Base-by-base conservation (phyloP, 2,888 invertebrate species). In the Sphinx pinastri region DNA sequence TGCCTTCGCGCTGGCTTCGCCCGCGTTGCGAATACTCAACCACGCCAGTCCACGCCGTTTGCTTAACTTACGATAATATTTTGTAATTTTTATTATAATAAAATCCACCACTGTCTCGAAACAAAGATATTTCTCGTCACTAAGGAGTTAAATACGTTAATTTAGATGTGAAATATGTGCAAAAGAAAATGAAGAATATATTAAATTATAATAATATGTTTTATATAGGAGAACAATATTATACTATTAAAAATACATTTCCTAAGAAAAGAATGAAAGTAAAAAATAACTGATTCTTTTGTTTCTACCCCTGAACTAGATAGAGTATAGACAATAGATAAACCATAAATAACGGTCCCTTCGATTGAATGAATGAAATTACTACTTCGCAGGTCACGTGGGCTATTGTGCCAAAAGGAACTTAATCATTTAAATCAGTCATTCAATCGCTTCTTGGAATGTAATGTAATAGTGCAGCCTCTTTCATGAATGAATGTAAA, bases 401-500 rank as follows among this genome's bases (percentile, higher is more conserved):
- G 84, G 83, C 89, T 89, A 90, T 90, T 90, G 89, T 90, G 86
- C 85, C 85, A 81, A 85, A 86, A 89, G 87, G 86, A 84, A 87
- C 84, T 83, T 88, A 89, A 91, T 89, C 83, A 86, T 75, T 87
- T 89, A 90, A 38, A 91, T 92, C 89, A 88, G 86, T 86, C 88
- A 87, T 87, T 89, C 88, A 86, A 91, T 90, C 87, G 86, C 81
- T 76, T 77, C 81, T 81, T 81, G 80, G 81, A 31, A 52, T 83
- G 85, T 81, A 83, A 82, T 82, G 81, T 83, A 88, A 86, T 86
- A 88, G 84, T 81, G 80, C 81, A 81, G 82, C 84, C 86, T 88
- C 87, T 87, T 87, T 90, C 87, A 89, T 91, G 89, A 93, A 92
- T 92, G 91, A 82, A 84, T 77, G 80, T 84, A 87, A 87, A 89